Evolutionary conservation across 2,113 vertebrate species (phyloP).

Genomic region (Ivindomyrus marchei): DNA sequence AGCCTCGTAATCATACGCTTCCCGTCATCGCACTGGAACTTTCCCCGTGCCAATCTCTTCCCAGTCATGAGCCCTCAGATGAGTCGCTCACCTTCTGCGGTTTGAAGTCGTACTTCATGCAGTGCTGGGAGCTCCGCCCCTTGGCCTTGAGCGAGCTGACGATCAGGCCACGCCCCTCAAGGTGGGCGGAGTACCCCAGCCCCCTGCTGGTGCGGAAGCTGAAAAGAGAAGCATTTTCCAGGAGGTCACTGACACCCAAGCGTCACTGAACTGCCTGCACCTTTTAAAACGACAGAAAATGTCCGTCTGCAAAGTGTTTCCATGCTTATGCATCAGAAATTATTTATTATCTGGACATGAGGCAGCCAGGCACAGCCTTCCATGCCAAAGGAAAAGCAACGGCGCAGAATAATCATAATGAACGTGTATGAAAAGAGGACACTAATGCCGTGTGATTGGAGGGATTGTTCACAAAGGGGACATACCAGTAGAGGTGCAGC

Average conservation of each 20-base stretch:
- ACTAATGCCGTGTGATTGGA: neutral
- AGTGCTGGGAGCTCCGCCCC: conserved; percentile 96
- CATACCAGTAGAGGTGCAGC: conserved; percentile 91
- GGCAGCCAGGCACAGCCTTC: conserved; percentile 13
- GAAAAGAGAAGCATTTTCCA: neutral
- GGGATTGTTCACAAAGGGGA: neutral
- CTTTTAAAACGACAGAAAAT: neutral
- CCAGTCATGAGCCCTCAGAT: neutral
- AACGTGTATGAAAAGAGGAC: neutral
- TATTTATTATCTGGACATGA: conserved; percentile 43
- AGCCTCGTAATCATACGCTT: neutral
- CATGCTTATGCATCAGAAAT: conserved; percentile 32
- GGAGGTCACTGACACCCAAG: neutral
- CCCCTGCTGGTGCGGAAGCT: conserved; percentile 97
- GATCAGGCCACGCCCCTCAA: conserved; percentile 91
- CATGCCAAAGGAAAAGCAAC: neutral
- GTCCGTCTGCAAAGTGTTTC: neutral
- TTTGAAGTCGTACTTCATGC: conserved; percentile 97
- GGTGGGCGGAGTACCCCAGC: conserved; percentile 95
- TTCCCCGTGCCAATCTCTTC: neutral
- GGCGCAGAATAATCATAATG: neutral
- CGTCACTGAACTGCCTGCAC: neutral
- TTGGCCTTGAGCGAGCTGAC: conserved; percentile 95
- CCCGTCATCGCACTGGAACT: neutral
- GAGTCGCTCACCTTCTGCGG: conserved; percentile 81